These are phyloP conservation scores for Hedychridium roseum DNA, from an alignment of 2,888 invertebrate genomes.

Conservation along the genomic window DNA sequence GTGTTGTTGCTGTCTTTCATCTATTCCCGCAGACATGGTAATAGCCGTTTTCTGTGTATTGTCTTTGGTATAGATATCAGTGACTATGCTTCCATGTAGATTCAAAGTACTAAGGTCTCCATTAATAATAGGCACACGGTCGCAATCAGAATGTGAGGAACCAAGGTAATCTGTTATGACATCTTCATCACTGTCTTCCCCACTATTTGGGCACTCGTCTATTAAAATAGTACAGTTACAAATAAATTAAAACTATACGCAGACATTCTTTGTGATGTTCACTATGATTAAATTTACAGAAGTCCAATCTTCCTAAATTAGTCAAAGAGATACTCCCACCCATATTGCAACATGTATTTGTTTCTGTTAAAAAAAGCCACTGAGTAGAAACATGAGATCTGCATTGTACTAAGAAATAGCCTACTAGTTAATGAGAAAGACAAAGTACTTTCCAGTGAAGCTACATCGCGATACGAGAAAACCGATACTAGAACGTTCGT, in stretches of 20 bases:
- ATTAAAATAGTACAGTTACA: too few species aligned
- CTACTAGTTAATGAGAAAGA: too few species aligned
- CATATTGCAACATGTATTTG: too few species aligned
- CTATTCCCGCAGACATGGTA: conserved; percentile 46
- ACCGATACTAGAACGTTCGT: conserved; percentile 43
- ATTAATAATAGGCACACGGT: conserved; percentile 50
- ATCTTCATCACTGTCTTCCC: conserved; percentile 81
- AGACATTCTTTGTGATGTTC: too few species aligned
- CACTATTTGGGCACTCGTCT: conserved; percentile 77
- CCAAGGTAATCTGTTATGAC: conserved; percentile 78
- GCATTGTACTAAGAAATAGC: too few species aligned
- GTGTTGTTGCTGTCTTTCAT: conserved; percentile 43
- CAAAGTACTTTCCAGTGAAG: too few species aligned
- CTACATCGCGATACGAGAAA: conserved; percentile 36
- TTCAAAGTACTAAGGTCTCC: conserved; percentile 43
- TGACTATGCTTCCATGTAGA: conserved; percentile 44
- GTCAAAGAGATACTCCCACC: too few species aligned
- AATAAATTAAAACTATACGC: too few species aligned
- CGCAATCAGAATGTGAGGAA: conserved; percentile 52
- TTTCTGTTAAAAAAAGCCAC: too few species aligned
- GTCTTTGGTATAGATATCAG: conserved; percentile 55
- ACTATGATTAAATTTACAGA: too few species aligned
- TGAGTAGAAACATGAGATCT: too few species aligned
- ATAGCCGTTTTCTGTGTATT: conserved; percentile 46
- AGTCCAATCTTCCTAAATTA: too few species aligned